A percentile compares a stretch with the other conserved stretches of the same genome.
Conservation (phyloP, 35 echinoderm and acorn worm species). For the Nesometra sesokonis region DNA sequence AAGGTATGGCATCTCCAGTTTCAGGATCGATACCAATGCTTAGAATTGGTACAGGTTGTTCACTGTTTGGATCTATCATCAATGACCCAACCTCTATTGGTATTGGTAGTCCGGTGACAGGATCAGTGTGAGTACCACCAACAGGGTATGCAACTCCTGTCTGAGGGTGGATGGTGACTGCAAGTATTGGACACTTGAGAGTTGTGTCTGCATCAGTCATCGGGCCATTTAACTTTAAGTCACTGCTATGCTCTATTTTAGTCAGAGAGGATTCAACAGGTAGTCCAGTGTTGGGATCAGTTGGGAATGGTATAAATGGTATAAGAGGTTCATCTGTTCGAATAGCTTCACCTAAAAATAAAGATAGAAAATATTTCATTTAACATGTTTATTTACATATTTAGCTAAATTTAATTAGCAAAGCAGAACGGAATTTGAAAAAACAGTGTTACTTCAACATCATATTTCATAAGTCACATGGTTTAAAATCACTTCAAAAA, state of each 20-base stretch:
- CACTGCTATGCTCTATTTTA: slow-evolving; percentile 42
- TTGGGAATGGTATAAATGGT: slow-evolving; percentile 90
- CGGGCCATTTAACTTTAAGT: slow-evolving; percentile 62
- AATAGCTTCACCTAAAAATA: slow-evolving; percentile 49
- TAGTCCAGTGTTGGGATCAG: slow-evolving; percentile 48
- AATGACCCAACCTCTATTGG: slow-evolving; percentile 85
- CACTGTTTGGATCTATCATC: slow-evolving; percentile 92
- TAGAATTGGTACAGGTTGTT: slow-evolving; percentile 80
- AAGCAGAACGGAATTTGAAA: too few species aligned
- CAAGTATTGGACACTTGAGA: slow-evolving; percentile 76
- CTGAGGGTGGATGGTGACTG: slow-evolving; percentile 91
- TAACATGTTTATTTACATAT: not conserved
- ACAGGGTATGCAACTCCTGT: slow-evolving; percentile 87
- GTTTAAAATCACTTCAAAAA: too few species aligned
- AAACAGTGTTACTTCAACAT: too few species aligned
- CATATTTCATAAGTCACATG: too few species aligned
- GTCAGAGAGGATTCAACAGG: slow-evolving; percentile 51
- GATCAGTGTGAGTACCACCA: slow-evolving; percentile 86
- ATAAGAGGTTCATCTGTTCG: slow-evolving; percentile 71
- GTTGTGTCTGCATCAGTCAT: slow-evolving; percentile 63
- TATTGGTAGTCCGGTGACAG: slow-evolving; percentile 75
- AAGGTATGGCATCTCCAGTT: slow-evolving; percentile 82
- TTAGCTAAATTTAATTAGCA: too few species aligned
- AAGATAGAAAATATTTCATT: not conserved
- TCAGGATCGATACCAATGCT: slow-evolving; percentile 66